Evolutionary conservation across 2,797 vertebrate genomes (phyloP).

Genomic region (Botia kubotai): DNA sequence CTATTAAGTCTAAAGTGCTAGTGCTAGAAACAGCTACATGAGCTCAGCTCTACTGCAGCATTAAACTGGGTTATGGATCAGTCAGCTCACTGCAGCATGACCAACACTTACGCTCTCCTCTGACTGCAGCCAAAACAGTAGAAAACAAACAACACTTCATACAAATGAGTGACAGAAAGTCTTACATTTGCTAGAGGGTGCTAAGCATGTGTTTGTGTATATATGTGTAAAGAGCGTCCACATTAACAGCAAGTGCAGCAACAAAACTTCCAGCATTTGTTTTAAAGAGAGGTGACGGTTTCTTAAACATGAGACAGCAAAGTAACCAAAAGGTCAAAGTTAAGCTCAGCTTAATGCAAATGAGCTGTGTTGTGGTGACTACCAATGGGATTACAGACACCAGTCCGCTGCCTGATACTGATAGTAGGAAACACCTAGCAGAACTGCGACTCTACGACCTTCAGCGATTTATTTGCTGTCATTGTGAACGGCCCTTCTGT

Average conservation of each 20-base stretch:
- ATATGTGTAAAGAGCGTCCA: not conserved
- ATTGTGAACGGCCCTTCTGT: not conserved
- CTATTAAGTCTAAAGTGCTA: conserved; percentile 17
- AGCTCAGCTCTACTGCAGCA: conserved; percentile 9
- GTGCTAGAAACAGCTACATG: conserved; percentile 8
- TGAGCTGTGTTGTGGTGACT: too few relatives aligned
- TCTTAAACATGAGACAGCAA: not conserved
- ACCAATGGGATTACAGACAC: not conserved
- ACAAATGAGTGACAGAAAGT: conserved; percentile 32
- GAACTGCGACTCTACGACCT: not conserved
- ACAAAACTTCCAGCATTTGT: not conserved
- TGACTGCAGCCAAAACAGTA: conserved; percentile 51
- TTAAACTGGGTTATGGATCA: conserved; percentile 32
- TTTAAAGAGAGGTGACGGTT: not conserved
- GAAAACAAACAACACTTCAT: not conserved
- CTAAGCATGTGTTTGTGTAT: not conserved
- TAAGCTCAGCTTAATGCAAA: not conserved
- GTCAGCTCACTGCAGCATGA: conserved; percentile 24
- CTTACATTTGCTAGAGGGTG: not conserved
- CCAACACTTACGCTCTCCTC: conserved; percentile 63
- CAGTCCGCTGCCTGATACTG: not conserved
- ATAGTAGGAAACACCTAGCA: not conserved
- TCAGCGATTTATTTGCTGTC: not conserved
- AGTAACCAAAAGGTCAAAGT: not conserved
- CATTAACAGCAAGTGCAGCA: not conserved